Base-by-base conservation (phyloP, 2,797 vertebrate genomes). In the Falco biarmicus region DNA sequence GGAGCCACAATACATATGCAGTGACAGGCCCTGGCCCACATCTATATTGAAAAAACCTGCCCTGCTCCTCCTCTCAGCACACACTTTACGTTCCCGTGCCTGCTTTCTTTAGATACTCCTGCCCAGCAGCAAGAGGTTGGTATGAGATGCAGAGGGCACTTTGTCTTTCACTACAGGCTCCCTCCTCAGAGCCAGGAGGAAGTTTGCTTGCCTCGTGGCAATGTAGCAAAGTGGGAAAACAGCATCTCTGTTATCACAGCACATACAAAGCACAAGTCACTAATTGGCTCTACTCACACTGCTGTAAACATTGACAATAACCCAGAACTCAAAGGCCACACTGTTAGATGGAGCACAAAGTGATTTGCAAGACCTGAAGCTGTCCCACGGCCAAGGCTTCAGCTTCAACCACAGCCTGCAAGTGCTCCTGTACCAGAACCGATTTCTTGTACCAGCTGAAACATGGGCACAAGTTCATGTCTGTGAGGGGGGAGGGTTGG, bases 291-390 rank as follows among this genome's bases (percentile, higher is more conserved):
- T 74, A 37, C 81, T 91, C 87, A 70, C 68, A 60, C 16, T 53
- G 31, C 78, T 85, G 64, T 71, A 93, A 91, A 80, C 82, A 81
- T 4, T 63, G 61, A 77, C 93, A 90, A 69, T 34, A 75, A 84
- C 32, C 28, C 51, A 79, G 82, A 77, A 90, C 51, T 83, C 78
- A 94, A 94, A 89, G 91, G 41, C 48, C 45, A 82, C 48, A 3
- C 45, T 87, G 68, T 83, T 50, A 68, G 17, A 61, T 10, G 28
- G 48, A 80, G 41, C 45, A 83, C 60, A 64, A 59, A 87, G 75
- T 15, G 48, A 92, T 61, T 26, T 80, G 26, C 41, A 80, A 93
- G 87, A 83, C 45, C 39, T 91, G 70, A 92, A 93, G 56, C 61
- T 75, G 53, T 86, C 57, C 65, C 57, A 39, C 1, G 1, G 91